Evolutionary conservation across 2,888 invertebrate genomes (phyloP).

Genomic region (Euzophera pinguis): DNA sequence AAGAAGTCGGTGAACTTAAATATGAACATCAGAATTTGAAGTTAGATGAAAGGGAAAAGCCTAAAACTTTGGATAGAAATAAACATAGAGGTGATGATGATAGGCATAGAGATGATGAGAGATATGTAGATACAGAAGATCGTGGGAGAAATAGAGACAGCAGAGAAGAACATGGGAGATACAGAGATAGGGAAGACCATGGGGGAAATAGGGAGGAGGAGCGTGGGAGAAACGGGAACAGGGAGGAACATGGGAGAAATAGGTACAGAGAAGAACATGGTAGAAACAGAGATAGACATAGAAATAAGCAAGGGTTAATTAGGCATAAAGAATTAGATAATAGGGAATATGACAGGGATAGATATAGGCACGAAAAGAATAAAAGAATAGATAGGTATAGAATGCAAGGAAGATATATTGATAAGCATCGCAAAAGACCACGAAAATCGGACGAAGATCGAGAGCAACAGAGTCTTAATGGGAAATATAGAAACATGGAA

Average conservation of each 20-base stretch:
- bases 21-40: background rate
- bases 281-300: background rate
- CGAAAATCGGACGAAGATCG: background rate
- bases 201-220: background rate
- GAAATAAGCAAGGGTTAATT: background rate
- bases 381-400: background rate
- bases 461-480: background rate
- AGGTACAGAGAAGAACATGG: background rate
- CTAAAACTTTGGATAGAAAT: background rate
- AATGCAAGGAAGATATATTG: background rate
- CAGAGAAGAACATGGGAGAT: no score
- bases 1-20: background rate
- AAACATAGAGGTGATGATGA: background rate
- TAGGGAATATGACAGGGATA: background rate
- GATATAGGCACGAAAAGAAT: background rate
- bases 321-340: background rate
- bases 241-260: background rate
- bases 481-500: background rate
- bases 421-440: background rate
- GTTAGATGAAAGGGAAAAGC: background rate
- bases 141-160: background rate
- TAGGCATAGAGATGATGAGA: background rate
- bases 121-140: background rate
- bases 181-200: background rate
- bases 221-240: background rate